phyloP scores from a whole-genome alignment of 2,797 vertebrate genomes.

The Esox lucius region DNA sequence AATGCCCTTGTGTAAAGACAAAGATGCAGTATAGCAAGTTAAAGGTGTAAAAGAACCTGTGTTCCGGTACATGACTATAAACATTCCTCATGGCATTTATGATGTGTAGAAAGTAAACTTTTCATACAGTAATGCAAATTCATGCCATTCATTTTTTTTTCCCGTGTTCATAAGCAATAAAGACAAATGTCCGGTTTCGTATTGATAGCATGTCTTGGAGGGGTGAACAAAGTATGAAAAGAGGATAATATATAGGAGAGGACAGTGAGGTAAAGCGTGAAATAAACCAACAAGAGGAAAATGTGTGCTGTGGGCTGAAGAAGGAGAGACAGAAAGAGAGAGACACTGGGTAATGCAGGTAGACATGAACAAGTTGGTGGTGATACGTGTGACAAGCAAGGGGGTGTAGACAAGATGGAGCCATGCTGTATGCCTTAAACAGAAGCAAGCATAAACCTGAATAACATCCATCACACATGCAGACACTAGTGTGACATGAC shows the following conservation, averaged over 20 bases:
- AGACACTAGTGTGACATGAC: constrained; percentile 65
- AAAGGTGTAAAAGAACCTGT: background rate
- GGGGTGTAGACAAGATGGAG: constrained; percentile 23
- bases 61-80: background rate
- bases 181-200: background rate
- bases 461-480: constrained; percentile 64
- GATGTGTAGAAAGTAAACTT: background rate
- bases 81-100: background rate
- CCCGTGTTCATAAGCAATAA: too few relatives aligned
- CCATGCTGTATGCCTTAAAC: constrained; percentile 57
- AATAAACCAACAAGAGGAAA: constrained; percentile 4
- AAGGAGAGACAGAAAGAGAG: background rate
- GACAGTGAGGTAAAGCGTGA: background rate
- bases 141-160: background rate
- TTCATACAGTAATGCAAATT: background rate
- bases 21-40: background rate
- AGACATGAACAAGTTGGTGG: constrained; percentile 49
- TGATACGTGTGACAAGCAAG: constrained; percentile 51
- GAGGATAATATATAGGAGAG: background rate
- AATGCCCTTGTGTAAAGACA: constrained; percentile 31
- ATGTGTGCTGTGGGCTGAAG: background rate
- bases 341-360: constrained; percentile 44
- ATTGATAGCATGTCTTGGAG: background rate
- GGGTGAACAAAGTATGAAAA: background rate
- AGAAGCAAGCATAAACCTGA: constrained; percentile 59